Percentiles rank a stretch among this genome's conserved stretches.
These are phyloP conservation scores for Sternotherus odoratus DNA, from an alignment of 2,797 vertebrate species.

Conservation along the genomic window DNA sequence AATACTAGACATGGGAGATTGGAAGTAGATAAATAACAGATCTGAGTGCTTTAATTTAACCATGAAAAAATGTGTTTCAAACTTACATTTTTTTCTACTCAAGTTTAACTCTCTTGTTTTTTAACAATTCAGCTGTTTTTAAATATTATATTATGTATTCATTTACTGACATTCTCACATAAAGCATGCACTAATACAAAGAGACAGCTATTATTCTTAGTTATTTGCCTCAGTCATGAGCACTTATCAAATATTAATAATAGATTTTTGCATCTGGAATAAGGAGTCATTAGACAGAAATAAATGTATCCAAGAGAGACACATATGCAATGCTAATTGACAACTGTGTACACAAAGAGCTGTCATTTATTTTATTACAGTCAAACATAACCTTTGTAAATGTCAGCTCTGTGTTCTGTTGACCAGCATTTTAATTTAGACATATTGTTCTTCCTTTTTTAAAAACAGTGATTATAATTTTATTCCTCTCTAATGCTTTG, in stretches of 20 bases:
- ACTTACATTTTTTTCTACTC: background rate
- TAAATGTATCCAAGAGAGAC: constrained; percentile 63
- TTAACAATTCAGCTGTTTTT: background rate
- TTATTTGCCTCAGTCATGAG: constrained; percentile 39
- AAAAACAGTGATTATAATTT: constrained; percentile 5
- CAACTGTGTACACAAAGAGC: constrained; percentile 69
- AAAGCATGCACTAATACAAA: constrained; percentile 35
- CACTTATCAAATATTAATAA: constrained; percentile 63
- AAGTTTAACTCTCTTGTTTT: constrained; percentile 21
- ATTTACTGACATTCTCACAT: constrained; percentile 7
- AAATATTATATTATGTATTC: background rate
- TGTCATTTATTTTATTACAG: constrained; percentile 76
- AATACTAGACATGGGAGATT: background rate
- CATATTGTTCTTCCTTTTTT: constrained; percentile 43
- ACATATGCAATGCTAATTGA: constrained; percentile 74
- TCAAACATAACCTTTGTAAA: constrained; percentile 78
- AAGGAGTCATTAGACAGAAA: constrained; percentile 64
- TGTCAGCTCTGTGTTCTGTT: constrained; percentile 71
- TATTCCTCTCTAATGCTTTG: background rate
- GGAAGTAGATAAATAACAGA: constrained; percentile 4
- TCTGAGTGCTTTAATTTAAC: constrained; percentile 9
- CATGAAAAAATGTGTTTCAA: background rate
- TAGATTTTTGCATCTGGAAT: constrained; percentile 55
- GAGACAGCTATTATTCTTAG: constrained; percentile 45
- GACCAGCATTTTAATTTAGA: constrained; percentile 74